These are phyloP conservation scores for Sprattus sprattus DNA, from an alignment of 2,113 vertebrate species.

Conservation along the genomic window DNA sequence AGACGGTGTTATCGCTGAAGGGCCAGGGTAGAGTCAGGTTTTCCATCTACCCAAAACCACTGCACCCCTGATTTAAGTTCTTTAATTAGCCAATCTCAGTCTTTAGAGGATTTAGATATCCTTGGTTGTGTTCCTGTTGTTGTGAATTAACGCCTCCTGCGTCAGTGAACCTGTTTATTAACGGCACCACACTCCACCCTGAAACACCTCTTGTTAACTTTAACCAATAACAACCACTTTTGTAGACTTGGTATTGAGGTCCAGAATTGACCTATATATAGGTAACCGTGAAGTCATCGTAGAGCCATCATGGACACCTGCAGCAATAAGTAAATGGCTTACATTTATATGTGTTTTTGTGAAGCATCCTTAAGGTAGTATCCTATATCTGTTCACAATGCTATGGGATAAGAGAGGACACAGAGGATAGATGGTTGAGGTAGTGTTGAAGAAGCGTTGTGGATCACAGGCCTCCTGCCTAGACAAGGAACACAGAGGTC, in stretches of 20 bases:
- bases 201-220: neutral
- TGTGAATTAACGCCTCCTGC: neutral
- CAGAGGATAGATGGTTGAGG: neutral
- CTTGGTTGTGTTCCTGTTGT: neutral
- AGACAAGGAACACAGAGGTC: neutral
- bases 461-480: neutral
- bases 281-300: neutral
- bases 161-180: neutral
- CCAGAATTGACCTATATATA: neutral
- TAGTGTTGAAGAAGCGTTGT: neutral
- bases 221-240: neutral
- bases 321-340: neutral
- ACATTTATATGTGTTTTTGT: neutral
- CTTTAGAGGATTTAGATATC: neutral
- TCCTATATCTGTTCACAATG: neutral
- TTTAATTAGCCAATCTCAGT: neutral
- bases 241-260: neutral
- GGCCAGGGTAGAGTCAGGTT: neutral
- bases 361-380: neutral
- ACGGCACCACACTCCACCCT: neutral
- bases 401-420: neutral
- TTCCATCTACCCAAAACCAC: too few species aligned
- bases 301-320: neutral
- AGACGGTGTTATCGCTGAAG: neutral
- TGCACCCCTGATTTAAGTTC: too few species aligned